phyloP scores from a whole-genome alignment of 2,888 invertebrate species.

The Mylabris sibirica region DNA sequence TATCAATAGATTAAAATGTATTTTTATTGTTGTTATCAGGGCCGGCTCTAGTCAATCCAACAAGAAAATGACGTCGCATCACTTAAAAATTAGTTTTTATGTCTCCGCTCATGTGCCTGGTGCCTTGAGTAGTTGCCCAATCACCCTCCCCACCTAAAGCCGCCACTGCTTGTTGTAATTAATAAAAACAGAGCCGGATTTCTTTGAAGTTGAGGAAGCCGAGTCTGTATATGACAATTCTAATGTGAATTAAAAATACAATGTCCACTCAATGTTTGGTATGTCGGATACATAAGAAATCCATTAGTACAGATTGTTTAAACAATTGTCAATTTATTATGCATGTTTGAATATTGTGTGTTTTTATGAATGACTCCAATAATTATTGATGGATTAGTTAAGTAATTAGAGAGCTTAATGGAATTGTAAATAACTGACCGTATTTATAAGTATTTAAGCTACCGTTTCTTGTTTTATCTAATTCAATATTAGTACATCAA shows the following conservation, averaged over 20 bases:
- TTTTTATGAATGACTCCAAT: constrained; percentile 34
- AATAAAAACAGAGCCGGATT: too few relatives aligned
- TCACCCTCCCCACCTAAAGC: too few relatives aligned
- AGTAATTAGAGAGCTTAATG: constrained; percentile 47
- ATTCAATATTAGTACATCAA: neutral
- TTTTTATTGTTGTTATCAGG: too few relatives aligned
- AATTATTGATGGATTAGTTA: constrained; percentile 48
- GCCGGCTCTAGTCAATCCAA: too few relatives aligned
- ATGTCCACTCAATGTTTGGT: neutral
- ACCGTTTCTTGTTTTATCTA: constrained; percentile 23
- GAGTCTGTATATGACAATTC: neutral
- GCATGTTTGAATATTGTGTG: constrained; percentile 17
- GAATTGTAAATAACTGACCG: constrained; percentile 41
- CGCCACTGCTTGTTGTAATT: too few relatives aligned
- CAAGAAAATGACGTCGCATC: too few relatives aligned
- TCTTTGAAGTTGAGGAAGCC: too few relatives aligned
- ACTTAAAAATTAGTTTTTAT: too few relatives aligned
- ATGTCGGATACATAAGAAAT: constrained; percentile 30
- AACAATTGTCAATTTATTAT: constrained; percentile 27
- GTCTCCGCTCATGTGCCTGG: too few relatives aligned
- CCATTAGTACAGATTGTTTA: constrained; percentile 31
- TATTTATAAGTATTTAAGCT: constrained; percentile 23
- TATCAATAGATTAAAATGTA: too few relatives aligned
- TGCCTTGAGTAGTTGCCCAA: too few relatives aligned
- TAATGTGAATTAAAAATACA: neutral